phyloP scores from a whole-genome alignment of 2,888 invertebrate species.

The Lepeophtheirus nordmannii region DNA sequence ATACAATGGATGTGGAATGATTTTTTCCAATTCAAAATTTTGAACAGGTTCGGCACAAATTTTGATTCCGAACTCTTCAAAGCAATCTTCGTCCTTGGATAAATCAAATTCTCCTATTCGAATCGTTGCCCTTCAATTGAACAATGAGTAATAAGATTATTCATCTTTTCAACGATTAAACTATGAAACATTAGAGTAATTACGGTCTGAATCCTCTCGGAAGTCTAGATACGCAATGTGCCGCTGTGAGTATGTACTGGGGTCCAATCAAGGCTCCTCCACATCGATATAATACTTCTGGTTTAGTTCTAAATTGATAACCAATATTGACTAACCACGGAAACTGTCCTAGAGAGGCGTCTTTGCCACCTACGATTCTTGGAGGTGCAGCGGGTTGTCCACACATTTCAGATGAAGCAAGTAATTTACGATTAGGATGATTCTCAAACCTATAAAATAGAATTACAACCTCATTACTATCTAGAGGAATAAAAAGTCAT shows the following conservation, averaged over 20 bases:
- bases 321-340: conserved; percentile 20
- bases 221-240: conserved; percentile 20
- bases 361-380: conserved; percentile 13
- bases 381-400: background rate
- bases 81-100: conserved; percentile 10
- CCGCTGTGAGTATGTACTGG: conserved; percentile 17
- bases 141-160: no score
- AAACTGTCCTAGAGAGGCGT: conserved; percentile 12
- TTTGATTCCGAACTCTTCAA: background rate
- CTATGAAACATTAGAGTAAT: background rate
- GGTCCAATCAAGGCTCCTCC: conserved; percentile 15
- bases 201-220: background rate
- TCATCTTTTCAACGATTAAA: background rate
- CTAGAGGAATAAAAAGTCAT: no score
- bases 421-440: conserved; percentile 14
- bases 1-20: conserved; percentile 7
- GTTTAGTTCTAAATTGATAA: background rate
- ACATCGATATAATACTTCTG: conserved; percentile 8
- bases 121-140: background rate
- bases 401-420: background rate
- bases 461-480: background rate
- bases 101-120: conserved; percentile 12
- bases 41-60: background rate
- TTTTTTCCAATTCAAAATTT: conserved; percentile 15
- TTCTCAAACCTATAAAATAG: conserved; percentile 5